Evolutionary conservation across 2,113 vertebrate genomes (phyloP).

Genomic region (Odocoileus virginianus): DNA sequence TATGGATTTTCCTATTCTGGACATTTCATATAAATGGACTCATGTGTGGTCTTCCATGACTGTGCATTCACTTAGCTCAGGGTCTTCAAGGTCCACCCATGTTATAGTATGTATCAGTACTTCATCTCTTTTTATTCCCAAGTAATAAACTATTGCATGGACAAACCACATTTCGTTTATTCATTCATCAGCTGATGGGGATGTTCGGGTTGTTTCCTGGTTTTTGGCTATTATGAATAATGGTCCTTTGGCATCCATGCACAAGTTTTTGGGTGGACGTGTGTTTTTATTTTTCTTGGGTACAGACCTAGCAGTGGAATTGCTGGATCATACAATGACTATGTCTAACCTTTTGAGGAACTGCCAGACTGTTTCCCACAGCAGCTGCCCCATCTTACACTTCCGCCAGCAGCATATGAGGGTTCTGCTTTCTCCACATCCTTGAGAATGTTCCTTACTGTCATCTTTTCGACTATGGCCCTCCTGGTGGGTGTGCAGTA

Average conservation of each 20-base stretch:
- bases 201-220: background rate
- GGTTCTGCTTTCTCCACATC: background rate
- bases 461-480: background rate
- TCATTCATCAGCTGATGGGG: background rate
- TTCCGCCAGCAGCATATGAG: fast-evolving
- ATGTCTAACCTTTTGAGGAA: background rate
- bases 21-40: background rate
- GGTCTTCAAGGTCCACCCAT: background rate
- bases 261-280: background rate
- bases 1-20: background rate
- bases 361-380: background rate
- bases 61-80: background rate
- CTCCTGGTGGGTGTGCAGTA: background rate
- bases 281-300: background rate
- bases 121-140: background rate
- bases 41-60: background rate
- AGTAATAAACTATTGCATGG: background rate
- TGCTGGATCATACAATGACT: background rate
- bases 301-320: background rate
- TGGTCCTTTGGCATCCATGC: background rate
- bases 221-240: background rate
- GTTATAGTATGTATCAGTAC: too few relatives aligned
- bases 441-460: background rate
- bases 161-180: background rate
- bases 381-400: background rate